Evolutionary conservation across 1,140 invertebrate species (phyloP), one percentile per base, ranked within the genome.

Genomic region (Nymphalis io): DNA sequence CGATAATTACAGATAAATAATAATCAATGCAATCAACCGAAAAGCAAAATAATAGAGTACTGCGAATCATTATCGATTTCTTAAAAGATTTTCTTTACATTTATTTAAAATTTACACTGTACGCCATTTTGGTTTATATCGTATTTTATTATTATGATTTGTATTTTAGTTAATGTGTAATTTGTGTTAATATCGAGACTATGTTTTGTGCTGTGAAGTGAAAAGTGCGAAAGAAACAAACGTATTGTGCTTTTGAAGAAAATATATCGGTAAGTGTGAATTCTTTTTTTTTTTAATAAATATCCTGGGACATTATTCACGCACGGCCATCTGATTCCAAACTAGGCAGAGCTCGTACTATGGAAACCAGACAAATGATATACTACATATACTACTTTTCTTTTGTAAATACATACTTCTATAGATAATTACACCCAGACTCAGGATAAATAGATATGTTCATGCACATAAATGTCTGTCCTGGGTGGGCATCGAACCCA

Each of bases 71-170:
- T 21, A 2, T 55, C 11, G 66, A 60, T 33, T 87, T 81, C 60
- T 12, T 88, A 0, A 87, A 84, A 75, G 89, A 89, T 65, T 85
- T 91, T 70, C 42, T 85, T 10, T 85, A 76, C 51, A 53, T 91
- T n/a, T 91, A 91, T 60, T 53, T 85, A 6, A 91, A 89, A 72
- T 89, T 91, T 27, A 80, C 78, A 2, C 39, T 87, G 0, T 91
- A 91, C 70, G 89, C 89, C 0, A 42, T 91, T n/a, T 63, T 74
- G 12, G 85, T 91, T n/a, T 91, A 91, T 68, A 68, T 87, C 2
- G 16, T 88, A 10, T 91, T 89, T 70, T 89, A 85, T 76, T 89
- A 82, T 62, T 89, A 86, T 76, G 84, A 85, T 73, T 85, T 83
- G 72, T 89, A 84, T 77, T 83, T 88, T 58, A 80, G 80, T 16